Conservation (phyloP, 2,797 vertebrate genomes). For the Distichodus sexfasciatus region DNA sequence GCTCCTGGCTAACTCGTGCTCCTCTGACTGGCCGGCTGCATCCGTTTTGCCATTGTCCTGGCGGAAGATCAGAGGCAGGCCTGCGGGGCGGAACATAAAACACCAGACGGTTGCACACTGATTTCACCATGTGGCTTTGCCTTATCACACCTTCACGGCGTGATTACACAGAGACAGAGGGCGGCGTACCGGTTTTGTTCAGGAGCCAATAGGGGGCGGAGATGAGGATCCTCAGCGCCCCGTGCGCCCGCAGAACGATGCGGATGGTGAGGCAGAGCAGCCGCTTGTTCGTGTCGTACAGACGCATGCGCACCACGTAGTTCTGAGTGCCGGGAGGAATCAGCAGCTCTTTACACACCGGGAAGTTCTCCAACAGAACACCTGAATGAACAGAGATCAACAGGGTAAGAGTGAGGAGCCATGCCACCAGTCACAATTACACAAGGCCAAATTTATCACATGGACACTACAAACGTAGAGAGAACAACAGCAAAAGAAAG, state of each 20-base stretch:
- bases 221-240: slow-evolving; percentile 91
- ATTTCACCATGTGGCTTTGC: not conserved
- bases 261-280: slow-evolving; percentile 91
- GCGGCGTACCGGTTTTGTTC: slow-evolving; percentile 88
- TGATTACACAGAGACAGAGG: not conserved
- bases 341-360: slow-evolving; percentile 89
- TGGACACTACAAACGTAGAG: too few relatives aligned
- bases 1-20: slow-evolving; percentile 93
- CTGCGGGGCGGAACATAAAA: slow-evolving; percentile 61
- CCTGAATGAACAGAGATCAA: slow-evolving; percentile 77
- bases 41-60: slow-evolving; percentile 93
- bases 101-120: not conserved
- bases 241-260: slow-evolving; percentile 88
- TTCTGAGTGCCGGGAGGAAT: slow-evolving; percentile 96
- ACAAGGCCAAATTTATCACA: too few relatives aligned
- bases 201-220: slow-evolving; percentile 94
- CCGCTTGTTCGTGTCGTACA: slow-evolving; percentile 86
- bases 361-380: slow-evolving; percentile 89
- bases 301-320: slow-evolving; percentile 91
- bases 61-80: slow-evolving; percentile 93
- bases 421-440: not conserved
- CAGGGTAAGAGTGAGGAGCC: not conserved
- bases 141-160: not conserved
- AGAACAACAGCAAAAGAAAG: too few relatives aligned
- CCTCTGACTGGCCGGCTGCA: slow-evolving; percentile 93